A percentile compares a stretch with the other conserved stretches of the same genome.
phyloP scores from a whole-genome alignment of 2,888 invertebrate genomes.

The Eremobia ochroleuca region DNA sequence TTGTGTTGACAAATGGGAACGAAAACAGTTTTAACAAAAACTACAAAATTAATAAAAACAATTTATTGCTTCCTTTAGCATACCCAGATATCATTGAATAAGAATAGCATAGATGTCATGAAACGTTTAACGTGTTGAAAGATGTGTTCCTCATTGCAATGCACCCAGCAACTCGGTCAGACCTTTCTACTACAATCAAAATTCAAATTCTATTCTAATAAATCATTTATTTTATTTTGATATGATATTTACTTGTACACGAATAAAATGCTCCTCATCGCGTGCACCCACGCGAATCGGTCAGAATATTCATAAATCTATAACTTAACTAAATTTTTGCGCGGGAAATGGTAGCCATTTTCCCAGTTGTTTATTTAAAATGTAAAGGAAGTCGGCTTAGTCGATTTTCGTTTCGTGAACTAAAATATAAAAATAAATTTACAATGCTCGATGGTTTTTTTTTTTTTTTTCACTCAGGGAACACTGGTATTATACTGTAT shows the following conservation, averaged over 20 bases:
- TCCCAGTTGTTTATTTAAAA: conserved; percentile 32
- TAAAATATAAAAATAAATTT: conserved; percentile 75
- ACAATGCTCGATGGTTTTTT: conserved; percentile 84
- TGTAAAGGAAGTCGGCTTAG: conserved; percentile 85
- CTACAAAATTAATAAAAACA: conserved; percentile 77
- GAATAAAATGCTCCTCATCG: conserved; percentile 81
- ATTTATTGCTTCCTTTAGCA: conserved; percentile 86
- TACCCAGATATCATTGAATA: conserved; percentile 65
- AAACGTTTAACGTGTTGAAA: conserved; percentile 71
- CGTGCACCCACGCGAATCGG: conserved; percentile 83
- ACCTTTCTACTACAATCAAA: conserved; percentile 69
- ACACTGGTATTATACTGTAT: conserved; percentile 64
- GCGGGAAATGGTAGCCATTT: conserved; percentile 45
- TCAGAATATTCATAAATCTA: conserved; percentile 75
- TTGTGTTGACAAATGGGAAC: background rate
- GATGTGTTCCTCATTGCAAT: conserved; percentile 74
- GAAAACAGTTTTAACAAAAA: conserved; percentile 48
- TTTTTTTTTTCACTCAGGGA: conserved; percentile 76
- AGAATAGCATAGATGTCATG: conserved; percentile 60
- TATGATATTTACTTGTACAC: conserved; percentile 48
- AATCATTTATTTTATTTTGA: conserved; percentile 26
- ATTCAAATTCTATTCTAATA: conserved; percentile 31
- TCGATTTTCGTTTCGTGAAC: conserved; percentile 86
- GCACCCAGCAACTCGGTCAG: conserved; percentile 79
- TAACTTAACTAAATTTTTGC: conserved; percentile 8